Conservation (phyloP, 2,888 invertebrate genomes). For the Pyrochroa serraticornis region DNA sequence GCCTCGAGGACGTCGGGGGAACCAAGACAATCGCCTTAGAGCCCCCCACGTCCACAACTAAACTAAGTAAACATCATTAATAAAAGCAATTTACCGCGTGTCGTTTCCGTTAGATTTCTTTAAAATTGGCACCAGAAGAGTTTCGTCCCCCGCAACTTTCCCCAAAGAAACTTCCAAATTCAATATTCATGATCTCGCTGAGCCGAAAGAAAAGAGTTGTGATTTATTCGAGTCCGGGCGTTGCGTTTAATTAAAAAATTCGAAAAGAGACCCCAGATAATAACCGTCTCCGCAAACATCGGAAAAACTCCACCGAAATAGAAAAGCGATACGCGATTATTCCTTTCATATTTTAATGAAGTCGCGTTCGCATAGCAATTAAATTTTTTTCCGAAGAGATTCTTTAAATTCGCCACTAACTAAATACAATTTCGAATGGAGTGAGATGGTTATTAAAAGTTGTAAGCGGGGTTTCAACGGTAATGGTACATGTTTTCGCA, state of each 20-base stretch:
- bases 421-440: no score
- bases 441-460: no score
- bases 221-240: conserved; percentile 31
- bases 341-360: conserved; percentile 22
- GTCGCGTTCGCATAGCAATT: not conserved
- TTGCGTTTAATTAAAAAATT: conserved; percentile 22
- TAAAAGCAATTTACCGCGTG: conserved; percentile 56
- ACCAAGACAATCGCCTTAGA: conserved; percentile 18
- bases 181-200: conserved; percentile 51
- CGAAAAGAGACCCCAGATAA: conserved; percentile 8
- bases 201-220: conserved; percentile 40
- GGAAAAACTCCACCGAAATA: conserved; percentile 13
- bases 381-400: no score
- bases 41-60: conserved; percentile 21
- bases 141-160: conserved; percentile 38
- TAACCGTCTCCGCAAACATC: conserved; percentile 12
- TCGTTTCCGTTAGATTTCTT: conserved; percentile 50
- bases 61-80: conserved; percentile 56
- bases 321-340: conserved; percentile 15
- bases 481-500: no score
- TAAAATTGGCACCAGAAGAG: conserved; percentile 43
- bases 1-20: conserved; percentile 8
- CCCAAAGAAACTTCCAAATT: conserved; percentile 48
- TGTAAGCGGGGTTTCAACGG: no score
- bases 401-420: no score